Conservation (phyloP, 1,140 invertebrate genomes). For the Saccostrea glomerata region DNA sequence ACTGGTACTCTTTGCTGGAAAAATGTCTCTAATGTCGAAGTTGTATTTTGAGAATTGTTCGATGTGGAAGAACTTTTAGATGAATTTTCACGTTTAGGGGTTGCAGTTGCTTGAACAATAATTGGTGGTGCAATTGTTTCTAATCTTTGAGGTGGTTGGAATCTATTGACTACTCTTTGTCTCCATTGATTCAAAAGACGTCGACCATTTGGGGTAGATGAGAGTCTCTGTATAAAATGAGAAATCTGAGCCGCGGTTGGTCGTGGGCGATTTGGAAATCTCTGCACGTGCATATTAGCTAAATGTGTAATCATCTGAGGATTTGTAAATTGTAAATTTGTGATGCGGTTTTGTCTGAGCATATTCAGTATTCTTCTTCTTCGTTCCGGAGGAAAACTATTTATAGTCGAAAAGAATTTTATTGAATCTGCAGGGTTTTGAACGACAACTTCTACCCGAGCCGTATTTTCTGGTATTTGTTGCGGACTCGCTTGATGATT, state of each 20-base stretch:
- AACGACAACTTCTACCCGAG: constrained; percentile 8
- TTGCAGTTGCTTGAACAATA: background rate
- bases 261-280: background rate
- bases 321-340: constrained; percentile 6
- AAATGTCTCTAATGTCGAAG: background rate
- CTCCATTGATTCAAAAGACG: constrained; percentile 6
- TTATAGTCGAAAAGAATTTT: constrained; percentile 18
- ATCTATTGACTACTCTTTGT: background rate
- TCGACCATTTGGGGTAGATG: background rate
- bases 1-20: background rate
- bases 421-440: background rate
- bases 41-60: background rate
- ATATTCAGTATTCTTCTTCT: constrained; percentile 7
- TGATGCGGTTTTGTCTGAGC: constrained; percentile 5
- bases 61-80: background rate
- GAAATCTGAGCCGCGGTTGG: background rate
- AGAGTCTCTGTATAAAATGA: background rate
- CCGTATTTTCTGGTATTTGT: background rate
- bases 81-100: background rate
- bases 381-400: constrained; percentile 6
- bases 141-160: constrained; percentile 1
- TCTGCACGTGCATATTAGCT: background rate
- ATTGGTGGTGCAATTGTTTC: constrained; percentile 22
- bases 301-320: background rate
- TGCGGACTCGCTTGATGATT: background rate